Conservation (phyloP, 2,113 vertebrate species). For the Upupa epops region DNA sequence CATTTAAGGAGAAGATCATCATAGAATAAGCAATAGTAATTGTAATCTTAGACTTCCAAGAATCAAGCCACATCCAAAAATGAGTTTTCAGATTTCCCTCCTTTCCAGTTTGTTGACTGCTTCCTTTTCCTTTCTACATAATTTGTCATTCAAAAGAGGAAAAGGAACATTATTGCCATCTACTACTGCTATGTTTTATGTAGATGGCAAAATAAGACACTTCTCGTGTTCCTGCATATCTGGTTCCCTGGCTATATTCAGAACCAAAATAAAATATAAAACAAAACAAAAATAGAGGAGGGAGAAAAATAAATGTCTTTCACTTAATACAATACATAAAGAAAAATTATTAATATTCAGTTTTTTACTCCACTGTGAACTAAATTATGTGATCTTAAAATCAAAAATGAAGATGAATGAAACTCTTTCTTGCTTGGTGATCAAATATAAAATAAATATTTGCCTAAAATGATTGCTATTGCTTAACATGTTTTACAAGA, state of each 20-base stretch:
- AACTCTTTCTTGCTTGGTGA: constrained; percentile 55
- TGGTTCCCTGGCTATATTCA: background rate
- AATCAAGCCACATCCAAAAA: background rate
- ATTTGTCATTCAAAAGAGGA: background rate
- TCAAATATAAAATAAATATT: constrained; percentile 68
- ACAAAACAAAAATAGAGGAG: background rate
- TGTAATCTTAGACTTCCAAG: background rate
- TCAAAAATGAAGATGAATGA: constrained; percentile 73
- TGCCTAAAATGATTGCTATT: constrained; percentile 59
- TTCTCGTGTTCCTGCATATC: background rate
- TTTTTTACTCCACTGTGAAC: constrained; percentile 46
- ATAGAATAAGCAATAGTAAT: background rate
- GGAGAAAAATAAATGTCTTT: background rate
- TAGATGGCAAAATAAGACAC: background rate
- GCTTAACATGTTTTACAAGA: constrained; percentile 55
- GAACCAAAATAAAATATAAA: background rate
- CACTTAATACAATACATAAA: constrained; percentile 58
- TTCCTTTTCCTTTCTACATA: background rate
- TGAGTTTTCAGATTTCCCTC: background rate
- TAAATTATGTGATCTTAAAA: constrained; percentile 71
- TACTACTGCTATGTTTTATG: background rate
- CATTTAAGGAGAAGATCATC: background rate
- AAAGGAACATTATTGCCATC: background rate
- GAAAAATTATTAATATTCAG: constrained; percentile 64
- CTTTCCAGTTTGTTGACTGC: background rate